These are phyloP conservation scores for Cyanistes caeruleus DNA, from an alignment of 2,113 vertebrate species.

Conservation along the genomic window DNA sequence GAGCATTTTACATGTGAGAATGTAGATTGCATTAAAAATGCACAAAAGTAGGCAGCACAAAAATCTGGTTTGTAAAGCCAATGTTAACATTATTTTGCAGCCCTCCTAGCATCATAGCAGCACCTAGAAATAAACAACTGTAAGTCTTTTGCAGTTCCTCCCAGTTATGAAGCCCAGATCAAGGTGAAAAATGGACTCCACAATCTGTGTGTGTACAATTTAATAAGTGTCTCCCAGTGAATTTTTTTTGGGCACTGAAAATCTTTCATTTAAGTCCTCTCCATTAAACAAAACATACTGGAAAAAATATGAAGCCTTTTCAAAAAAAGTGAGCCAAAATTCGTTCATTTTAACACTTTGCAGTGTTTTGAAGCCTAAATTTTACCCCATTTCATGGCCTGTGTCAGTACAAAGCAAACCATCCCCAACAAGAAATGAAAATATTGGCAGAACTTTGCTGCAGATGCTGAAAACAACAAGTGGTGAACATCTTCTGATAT, in stretches of 20 bases:
- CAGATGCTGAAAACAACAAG: not conserved
- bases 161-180: not conserved
- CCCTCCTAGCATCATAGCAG: not conserved
- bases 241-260: not conserved
- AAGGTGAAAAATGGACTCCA: not conserved
- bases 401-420: not conserved
- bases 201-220: not conserved
- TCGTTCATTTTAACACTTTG: not conserved
- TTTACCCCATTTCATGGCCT: fast-evolving
- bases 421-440: not conserved
- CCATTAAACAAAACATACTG: not conserved
- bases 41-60: not conserved
- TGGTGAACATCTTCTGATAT: not conserved
- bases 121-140: not conserved
- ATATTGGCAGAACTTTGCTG: not conserved
- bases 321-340: not conserved
- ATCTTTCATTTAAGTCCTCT: not conserved
- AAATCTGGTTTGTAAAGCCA: not conserved
- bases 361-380: not conserved
- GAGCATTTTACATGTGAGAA: not conserved
- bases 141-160: not conserved
- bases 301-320: not conserved
- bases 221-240: not conserved
- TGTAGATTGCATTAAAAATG: not conserved
- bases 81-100: not conserved